phyloP scores from a whole-genome alignment of 2,888 invertebrate genomes.

The Stenolophus ochropezus region DNA sequence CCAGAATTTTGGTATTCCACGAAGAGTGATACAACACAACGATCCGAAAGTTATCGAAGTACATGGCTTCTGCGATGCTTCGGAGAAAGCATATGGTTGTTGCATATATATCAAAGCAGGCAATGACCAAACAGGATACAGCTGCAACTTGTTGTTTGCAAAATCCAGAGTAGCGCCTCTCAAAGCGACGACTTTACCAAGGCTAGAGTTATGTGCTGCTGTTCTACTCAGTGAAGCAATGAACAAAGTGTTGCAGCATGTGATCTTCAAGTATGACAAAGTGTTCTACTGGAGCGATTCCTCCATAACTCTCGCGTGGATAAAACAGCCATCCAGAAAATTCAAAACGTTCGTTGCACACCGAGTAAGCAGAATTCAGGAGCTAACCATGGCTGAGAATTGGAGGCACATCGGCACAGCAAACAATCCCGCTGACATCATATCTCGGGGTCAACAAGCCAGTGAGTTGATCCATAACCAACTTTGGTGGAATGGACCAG shows the following conservation, averaged over 20 bases:
- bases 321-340: not conserved
- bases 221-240: not conserved
- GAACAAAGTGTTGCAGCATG: not conserved
- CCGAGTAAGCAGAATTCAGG: slow-evolving; percentile 1
- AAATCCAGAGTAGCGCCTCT: slow-evolving; percentile 42
- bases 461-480: not conserved
- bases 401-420: slow-evolving; percentile 1
- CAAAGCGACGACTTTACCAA: slow-evolving; percentile 7
- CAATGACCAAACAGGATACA: slow-evolving; percentile 19
- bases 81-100: slow-evolving; percentile 57
- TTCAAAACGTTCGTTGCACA: slow-evolving; percentile 8
- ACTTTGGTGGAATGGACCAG: slow-evolving; percentile 1
- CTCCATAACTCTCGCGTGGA: not conserved
- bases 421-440: not conserved
- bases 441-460: not conserved
- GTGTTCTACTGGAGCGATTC: not conserved
- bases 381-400: not conserved
- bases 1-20: slow-evolving; percentile 48
- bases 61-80: slow-evolving; percentile 62
- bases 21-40: slow-evolving; percentile 45
- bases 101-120: slow-evolving; percentile 58
- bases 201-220: slow-evolving; percentile 23
- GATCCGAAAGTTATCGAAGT: slow-evolving; percentile 45
- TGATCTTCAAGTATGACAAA: not conserved
- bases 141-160: slow-evolving; percentile 42